Conservation (phyloP, 2,797 vertebrate genomes). For the Poeciliopsis presidionis region DNA sequence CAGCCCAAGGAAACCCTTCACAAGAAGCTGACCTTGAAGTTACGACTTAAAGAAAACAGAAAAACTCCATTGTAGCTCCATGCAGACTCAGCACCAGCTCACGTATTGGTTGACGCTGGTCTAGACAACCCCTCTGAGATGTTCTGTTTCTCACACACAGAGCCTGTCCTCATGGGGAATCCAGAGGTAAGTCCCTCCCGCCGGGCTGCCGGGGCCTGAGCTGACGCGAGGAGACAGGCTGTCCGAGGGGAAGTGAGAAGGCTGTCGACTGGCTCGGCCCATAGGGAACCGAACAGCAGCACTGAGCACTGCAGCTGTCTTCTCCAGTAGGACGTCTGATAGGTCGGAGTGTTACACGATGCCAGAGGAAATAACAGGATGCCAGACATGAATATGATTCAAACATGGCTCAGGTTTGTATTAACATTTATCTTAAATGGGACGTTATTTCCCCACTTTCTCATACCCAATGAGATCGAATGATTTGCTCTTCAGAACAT, state of each 20-base stretch:
- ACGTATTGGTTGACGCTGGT: constrained; percentile 41
- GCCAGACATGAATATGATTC: constrained; percentile 39
- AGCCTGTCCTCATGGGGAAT: constrained; percentile 38
- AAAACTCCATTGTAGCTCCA: constrained; percentile 19
- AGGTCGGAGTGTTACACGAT: constrained; percentile 49
- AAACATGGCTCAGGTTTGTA: constrained; percentile 13
- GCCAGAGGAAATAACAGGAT: constrained; percentile 25
- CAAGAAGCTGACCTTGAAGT: not conserved
- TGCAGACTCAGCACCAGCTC: constrained; percentile 27
- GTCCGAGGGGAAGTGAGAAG: constrained; percentile 30
- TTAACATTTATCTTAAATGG: not conserved
- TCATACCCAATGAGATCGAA: not conserved
- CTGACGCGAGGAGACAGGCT: constrained; percentile 55
- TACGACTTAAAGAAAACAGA: not conserved
- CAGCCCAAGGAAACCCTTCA: not conserved
- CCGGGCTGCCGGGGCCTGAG: constrained; percentile 49
- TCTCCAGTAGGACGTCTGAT: constrained; percentile 51
- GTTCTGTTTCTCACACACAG: not conserved
- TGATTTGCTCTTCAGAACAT: not conserved
- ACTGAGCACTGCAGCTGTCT: constrained; percentile 17
- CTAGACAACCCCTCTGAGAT: constrained; percentile 28
- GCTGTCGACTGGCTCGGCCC: constrained; percentile 27
- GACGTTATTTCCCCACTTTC: not conserved
- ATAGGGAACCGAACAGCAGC: constrained; percentile 46
- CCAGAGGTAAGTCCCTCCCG: constrained; percentile 46